phyloP scores from a whole-genome alignment of 2,797 vertebrate genomes.

The Hyperoplus lanceolatus region DNA sequence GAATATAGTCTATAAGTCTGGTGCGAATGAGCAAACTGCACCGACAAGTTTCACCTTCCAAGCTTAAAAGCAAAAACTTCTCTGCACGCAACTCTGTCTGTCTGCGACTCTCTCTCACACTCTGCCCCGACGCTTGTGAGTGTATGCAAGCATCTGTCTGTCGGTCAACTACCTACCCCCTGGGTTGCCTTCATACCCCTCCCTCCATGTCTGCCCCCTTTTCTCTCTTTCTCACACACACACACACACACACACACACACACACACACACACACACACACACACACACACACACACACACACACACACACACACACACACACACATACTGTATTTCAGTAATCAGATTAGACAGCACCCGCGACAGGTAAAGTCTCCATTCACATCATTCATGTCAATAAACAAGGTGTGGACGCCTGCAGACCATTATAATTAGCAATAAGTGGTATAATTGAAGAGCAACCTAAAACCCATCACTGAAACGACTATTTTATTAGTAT shows the following conservation, averaged over 20 bases:
- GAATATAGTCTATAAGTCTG: too few species aligned
- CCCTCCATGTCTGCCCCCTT: slow-evolving; percentile 11
- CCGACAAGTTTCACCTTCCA: slow-evolving; percentile 3
- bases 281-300: not conserved
- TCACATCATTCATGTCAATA: slow-evolving; percentile 35
- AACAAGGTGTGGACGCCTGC: slow-evolving; percentile 24
- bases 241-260: slow-evolving; percentile 14
- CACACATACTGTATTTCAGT: slow-evolving; percentile 34
- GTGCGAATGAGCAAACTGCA: slow-evolving; percentile 6
- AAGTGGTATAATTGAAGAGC: not conserved
- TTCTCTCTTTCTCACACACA: not conserved
- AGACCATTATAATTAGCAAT: not conserved
- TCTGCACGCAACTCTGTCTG: slow-evolving; percentile 11
- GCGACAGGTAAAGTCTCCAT: slow-evolving; percentile 54
- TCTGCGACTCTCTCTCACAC: slow-evolving; percentile 10
- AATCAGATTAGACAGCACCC: slow-evolving; percentile 73
- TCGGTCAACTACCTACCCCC: slow-evolving; percentile 68
- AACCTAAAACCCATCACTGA: not conserved
- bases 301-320: slow-evolving; percentile 23
- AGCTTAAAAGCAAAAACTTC: slow-evolving; percentile 16
- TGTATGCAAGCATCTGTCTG: slow-evolving; percentile 72
- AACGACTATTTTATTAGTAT: not conserved
- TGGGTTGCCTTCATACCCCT: slow-evolving; percentile 53
- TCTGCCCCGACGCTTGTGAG: slow-evolving; percentile 14
- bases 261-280: slow-evolving; percentile 22